These are phyloP conservation scores for Iselma pallidipennis DNA, from an alignment of 2,888 invertebrate genomes.

Conservation along the genomic window DNA sequence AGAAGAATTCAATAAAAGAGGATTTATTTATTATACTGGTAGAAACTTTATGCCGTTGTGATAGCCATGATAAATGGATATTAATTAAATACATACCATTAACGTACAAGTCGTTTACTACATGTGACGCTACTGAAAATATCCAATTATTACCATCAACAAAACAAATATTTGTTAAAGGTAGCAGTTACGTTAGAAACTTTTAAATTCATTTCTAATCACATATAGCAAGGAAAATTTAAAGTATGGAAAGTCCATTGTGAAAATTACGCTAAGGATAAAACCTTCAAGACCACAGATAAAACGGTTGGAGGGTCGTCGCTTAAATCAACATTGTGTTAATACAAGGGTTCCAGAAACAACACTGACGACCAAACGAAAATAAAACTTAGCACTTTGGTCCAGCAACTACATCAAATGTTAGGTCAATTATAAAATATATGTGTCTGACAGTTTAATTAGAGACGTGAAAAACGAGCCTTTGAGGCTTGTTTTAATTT, in stretches of 20 bases:
- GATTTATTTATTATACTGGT: slow-evolving; percentile 18
- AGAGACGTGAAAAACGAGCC: slow-evolving; percentile 53
- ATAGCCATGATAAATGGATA: slow-evolving; percentile 28
- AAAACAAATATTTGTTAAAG: too few species aligned
- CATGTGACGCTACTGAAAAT: slow-evolving; percentile 10
- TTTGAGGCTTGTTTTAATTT: slow-evolving; percentile 54
- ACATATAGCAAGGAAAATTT: too few species aligned
- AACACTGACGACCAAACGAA: slow-evolving; percentile 41
- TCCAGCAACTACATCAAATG: slow-evolving; percentile 26
- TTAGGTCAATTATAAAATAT: slow-evolving; percentile 36
- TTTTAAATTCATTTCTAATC: slow-evolving; percentile 24
- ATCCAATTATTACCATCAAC: too few species aligned
- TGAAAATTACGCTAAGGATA: slow-evolving; percentile 32
- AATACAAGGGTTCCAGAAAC: slow-evolving; percentile 43
- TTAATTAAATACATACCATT: slow-evolving; percentile 29
- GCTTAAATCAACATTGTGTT: slow-evolving; percentile 39
- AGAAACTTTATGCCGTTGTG: slow-evolving; percentile 20
- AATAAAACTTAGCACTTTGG: slow-evolving; percentile 41
- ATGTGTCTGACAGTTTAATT: slow-evolving; percentile 54
- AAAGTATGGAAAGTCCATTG: too few species aligned
- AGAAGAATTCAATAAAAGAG: slow-evolving; percentile 5
- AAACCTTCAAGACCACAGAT: slow-evolving; percentile 20
- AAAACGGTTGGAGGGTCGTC: slow-evolving; percentile 37
- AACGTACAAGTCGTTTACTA: slow-evolving; percentile 20
- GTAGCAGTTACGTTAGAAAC: too few species aligned